Conservation (phyloP, 2,113 vertebrate genomes). For the Indicator maculatus region DNA sequence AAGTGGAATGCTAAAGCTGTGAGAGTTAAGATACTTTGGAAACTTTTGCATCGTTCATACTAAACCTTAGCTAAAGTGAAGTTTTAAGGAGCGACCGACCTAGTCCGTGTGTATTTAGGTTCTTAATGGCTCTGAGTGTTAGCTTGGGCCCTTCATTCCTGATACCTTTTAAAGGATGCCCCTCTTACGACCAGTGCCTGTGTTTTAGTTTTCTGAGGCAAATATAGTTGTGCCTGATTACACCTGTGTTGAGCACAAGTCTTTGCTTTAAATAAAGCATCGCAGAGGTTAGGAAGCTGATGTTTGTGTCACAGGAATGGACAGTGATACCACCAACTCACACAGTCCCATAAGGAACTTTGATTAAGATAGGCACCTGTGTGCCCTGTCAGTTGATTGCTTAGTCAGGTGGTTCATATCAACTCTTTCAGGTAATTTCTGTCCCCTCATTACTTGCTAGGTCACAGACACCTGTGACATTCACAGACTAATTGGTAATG, state of each 20-base stretch:
- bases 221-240: neutral
- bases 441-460: neutral
- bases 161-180: neutral
- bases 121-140: neutral
- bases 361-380: neutral
- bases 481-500: fast-evolving
- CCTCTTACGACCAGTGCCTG: neutral
- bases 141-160: neutral
- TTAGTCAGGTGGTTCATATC: neutral
- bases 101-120: neutral
- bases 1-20: neutral
- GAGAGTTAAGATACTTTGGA: neutral
- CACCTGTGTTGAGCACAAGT: neutral
- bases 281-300: neutral
- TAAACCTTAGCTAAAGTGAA: neutral
- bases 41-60: neutral
- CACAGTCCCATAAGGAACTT: neutral
- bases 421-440: neutral
- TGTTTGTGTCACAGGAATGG: neutral
- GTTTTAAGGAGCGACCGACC: neutral
- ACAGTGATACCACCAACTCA: neutral
- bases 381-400: neutral
- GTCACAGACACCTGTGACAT: neutral
- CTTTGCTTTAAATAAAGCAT: neutral
- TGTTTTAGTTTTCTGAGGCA: neutral